These are phyloP conservation scores for Coelinius sp. DNA, from an alignment of 2,888 invertebrate species.

Conservation along the genomic window DNA sequence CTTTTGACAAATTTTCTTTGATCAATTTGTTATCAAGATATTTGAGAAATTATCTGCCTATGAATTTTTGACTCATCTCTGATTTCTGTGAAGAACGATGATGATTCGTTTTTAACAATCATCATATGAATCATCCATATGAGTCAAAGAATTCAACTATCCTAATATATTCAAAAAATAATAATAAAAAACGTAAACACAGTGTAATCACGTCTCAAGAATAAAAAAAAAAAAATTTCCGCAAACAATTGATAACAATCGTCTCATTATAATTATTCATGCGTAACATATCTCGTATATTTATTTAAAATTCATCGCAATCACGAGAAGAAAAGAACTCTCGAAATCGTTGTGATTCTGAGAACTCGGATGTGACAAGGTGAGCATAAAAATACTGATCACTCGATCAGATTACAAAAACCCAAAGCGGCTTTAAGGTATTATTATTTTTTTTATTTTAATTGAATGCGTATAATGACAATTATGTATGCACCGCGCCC, in stretches of 20 bases:
- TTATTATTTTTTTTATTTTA: not conserved
- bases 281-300: constrained; percentile 7
- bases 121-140: no score
- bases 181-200: not conserved
- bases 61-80: no score
- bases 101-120: no score
- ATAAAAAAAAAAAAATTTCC: constrained; percentile 8
- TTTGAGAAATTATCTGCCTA: no score
- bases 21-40: no score
- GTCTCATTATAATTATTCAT: constrained; percentile 8
- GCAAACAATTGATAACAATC: not conserved
- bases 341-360: not conserved
- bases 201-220: not conserved
- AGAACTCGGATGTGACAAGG: constrained; percentile 5
- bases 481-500: not conserved
- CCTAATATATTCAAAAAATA: no score
- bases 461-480: not conserved
- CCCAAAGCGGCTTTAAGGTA: not conserved
- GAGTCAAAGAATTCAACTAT: no score
- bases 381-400: constrained; percentile 12
- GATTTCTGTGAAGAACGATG: no score
- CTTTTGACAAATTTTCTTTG: no score
- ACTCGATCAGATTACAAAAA: constrained; percentile 3
- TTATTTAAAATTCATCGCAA: constrained; percentile 6
- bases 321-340: not conserved